phyloP scores from a whole-genome alignment of 2,113 vertebrate genomes.

The Elephas maximus region DNA sequence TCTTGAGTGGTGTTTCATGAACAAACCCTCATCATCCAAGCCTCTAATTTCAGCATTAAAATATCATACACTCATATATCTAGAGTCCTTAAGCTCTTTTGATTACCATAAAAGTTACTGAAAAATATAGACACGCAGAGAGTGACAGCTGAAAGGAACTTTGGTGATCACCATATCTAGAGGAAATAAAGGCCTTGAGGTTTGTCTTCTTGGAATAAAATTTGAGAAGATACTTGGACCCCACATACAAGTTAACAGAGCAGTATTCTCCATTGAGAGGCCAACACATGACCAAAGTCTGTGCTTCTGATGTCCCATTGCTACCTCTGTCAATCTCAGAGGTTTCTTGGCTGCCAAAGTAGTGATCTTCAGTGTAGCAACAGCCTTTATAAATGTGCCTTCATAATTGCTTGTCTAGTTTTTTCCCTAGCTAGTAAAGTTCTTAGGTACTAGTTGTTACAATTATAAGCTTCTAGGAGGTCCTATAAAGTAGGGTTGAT shows the following conservation, averaged over 20 bases:
- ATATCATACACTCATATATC: background rate
- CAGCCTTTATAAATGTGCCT: background rate
- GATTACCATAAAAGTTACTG: background rate
- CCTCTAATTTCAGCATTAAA: slow-evolving; percentile 25
- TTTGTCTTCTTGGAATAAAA: background rate
- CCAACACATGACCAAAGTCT: background rate
- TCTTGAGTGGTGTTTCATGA: background rate
- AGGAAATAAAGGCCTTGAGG: background rate
- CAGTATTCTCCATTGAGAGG: slow-evolving; percentile 33
- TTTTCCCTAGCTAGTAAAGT: background rate
- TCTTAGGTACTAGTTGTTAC: background rate
- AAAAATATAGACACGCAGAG: background rate
- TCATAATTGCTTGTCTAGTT: slow-evolving; percentile 6
- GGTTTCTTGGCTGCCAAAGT: background rate
- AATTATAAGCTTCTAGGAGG: background rate
- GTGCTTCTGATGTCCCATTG: slow-evolving; percentile 18
- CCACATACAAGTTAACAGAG: background rate
- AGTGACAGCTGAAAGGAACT: background rate
- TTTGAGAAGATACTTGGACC: background rate
- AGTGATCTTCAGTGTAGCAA: background rate
- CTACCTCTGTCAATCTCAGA: slow-evolving; percentile 27
- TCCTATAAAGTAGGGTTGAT: background rate
- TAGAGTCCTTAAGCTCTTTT: background rate
- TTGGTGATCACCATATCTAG: background rate
- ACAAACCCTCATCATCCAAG: background rate